These are phyloP conservation scores for Narcine bancroftii DNA, from an alignment of 2,113 vertebrate genomes.

Conservation along the genomic window DNA sequence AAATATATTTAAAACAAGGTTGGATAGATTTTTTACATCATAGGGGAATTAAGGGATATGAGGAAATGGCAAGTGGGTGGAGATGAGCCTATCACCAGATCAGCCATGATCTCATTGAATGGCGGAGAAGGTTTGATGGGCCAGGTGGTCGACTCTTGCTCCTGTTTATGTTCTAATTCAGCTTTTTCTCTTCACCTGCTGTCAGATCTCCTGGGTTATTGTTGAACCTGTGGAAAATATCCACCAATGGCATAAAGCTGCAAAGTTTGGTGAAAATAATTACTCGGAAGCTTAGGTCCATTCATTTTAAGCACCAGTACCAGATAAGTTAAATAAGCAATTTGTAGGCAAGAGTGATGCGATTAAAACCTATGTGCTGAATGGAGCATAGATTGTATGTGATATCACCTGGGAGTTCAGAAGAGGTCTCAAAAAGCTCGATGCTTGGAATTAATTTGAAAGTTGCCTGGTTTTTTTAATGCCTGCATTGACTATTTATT, in stretches of 20 bases:
- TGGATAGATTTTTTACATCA: too few relatives aligned
- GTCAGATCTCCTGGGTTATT: neutral
- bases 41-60: too few relatives aligned
- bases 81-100: too few relatives aligned
- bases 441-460: slow-evolving; percentile 18
- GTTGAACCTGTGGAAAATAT: neutral
- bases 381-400: neutral
- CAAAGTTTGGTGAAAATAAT: neutral
- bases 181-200: neutral
- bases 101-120: too few relatives aligned
- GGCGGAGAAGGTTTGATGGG: too few relatives aligned
- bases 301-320: neutral
- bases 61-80: too few relatives aligned
- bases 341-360: slow-evolving; percentile 1
- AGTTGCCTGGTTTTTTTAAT: neutral
- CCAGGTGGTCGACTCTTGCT: too few relatives aligned
- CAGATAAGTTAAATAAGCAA: neutral
- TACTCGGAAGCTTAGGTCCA: neutral
- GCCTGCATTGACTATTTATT: neutral
- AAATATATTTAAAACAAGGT: too few relatives aligned
- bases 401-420: neutral
- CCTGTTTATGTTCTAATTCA: too few relatives aligned
- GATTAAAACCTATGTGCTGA: neutral
- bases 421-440: neutral
- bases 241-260: neutral